phyloP scores from a whole-genome alignment of 2,113 vertebrate species.

The Crotalus helleri region DNA sequence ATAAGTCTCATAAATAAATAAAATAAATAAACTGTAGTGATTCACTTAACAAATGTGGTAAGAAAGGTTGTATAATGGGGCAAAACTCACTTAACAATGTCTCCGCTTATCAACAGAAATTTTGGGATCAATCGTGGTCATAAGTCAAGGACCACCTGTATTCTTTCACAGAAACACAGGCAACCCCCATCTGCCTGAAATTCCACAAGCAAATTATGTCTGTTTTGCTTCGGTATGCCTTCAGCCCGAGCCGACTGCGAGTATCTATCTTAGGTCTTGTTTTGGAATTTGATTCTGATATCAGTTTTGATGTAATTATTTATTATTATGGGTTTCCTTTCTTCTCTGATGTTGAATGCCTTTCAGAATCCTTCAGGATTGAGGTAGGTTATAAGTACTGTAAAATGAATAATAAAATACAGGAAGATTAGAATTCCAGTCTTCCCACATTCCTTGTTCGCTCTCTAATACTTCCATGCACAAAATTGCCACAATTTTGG shows the following conservation, averaged over 20 bases:
- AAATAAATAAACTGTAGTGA: background rate
- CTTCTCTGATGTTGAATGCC: background rate
- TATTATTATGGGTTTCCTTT: background rate
- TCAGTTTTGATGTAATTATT: background rate
- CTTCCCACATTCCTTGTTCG: background rate
- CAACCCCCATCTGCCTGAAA: background rate
- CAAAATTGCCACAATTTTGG: background rate
- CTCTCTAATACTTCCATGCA: background rate
- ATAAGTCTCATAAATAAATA: no score
- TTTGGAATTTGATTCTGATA: background rate
- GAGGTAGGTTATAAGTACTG: background rate
- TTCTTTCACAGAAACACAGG: background rate
- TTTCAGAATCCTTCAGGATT: background rate
- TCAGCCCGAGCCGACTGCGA: background rate
- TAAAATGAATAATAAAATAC: background rate
- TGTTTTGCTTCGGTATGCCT: background rate
- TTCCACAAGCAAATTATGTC: background rate
- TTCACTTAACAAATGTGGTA: background rate
- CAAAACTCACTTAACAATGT: background rate
- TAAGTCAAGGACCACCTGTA: background rate
- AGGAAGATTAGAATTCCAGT: background rate
- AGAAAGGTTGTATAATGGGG: background rate
- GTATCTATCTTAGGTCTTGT: background rate
- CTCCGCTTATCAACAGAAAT: background rate
- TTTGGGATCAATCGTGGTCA: background rate